Evolutionary conservation across 2,797 vertebrate species (phyloP).

Genomic region (Tarsius wallacei): DNA sequence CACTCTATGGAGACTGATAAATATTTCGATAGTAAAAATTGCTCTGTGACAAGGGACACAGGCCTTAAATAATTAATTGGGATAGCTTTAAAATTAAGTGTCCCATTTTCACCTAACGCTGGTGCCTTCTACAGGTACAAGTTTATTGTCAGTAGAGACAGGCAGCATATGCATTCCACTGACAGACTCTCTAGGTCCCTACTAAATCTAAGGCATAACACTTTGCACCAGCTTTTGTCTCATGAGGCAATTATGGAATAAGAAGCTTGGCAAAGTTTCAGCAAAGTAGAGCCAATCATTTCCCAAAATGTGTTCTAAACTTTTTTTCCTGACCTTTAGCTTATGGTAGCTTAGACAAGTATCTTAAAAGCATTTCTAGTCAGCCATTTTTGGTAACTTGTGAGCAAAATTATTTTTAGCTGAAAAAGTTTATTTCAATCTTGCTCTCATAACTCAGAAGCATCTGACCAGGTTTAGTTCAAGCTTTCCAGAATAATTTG

Average conservation of each 20-base stretch:
- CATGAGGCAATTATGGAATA: neutral
- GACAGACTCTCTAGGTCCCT: neutral
- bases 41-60: neutral
- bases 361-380: constrained; percentile 80
- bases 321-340: constrained; percentile 72
- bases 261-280: constrained; percentile 25
- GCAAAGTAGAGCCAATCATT: constrained; percentile 56
- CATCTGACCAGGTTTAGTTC: constrained; percentile 79
- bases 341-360: constrained; percentile 65
- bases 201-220: neutral
- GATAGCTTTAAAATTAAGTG: neutral
- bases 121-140: neutral
- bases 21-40: neutral
- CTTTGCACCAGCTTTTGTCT: constrained; percentile 37
- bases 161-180: neutral
- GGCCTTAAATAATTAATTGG: neutral
- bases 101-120: constrained; percentile 13
- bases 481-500: constrained; percentile 74
- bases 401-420: constrained; percentile 87
- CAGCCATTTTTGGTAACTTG: constrained; percentile 85
- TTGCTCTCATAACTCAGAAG: constrained; percentile 79
- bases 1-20: neutral
- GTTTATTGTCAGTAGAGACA: neutral
- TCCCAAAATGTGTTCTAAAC: constrained; percentile 71
- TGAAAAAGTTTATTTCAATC: constrained; percentile 83